Evolutionary conservation across 2,888 invertebrate species (phyloP).

Genomic region (Leuctra nigra): DNA sequence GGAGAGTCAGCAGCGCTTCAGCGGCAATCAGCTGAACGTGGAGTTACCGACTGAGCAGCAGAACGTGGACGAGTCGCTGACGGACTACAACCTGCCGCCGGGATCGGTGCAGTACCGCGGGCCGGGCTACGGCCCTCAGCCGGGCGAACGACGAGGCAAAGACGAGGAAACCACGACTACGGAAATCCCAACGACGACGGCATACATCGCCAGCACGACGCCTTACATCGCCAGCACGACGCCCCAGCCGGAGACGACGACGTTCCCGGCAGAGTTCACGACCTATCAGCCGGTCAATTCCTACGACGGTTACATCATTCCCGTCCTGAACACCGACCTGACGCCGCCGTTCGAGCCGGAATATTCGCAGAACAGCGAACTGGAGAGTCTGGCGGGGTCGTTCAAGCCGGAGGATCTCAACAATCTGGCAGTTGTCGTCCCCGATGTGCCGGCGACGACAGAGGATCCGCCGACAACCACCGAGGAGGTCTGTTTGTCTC

Average conservation of each 20-base stretch:
- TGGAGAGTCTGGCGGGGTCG: conserved; percentile 31
- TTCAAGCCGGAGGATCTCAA: conserved; percentile 35
- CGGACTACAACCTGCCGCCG: conserved; percentile 14
- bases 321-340: conserved; percentile 9
- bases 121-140: conserved; percentile 14
- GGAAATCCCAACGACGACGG: background rate
- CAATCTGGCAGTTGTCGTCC: conserved; percentile 36
- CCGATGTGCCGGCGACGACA: conserved; percentile 24
- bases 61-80: background rate
- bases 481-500: conserved; percentile 1
- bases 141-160: background rate
- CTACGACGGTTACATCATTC: conserved; percentile 10
- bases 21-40: background rate
- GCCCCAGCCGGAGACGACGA: background rate
- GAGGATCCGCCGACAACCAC: conserved; percentile 1
- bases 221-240: background rate
- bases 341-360: background rate
- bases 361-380: background rate
- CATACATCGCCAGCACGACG: background rate
- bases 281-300: conserved; percentile 7
- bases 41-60: background rate
- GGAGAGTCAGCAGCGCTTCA: background rate
- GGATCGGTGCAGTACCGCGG: conserved; percentile 11
- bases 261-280: conserved; percentile 2
- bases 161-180: background rate